These are phyloP conservation scores for Nomada goodeniana DNA, from an alignment of 2,888 invertebrate species.

Conservation along the genomic window DNA sequence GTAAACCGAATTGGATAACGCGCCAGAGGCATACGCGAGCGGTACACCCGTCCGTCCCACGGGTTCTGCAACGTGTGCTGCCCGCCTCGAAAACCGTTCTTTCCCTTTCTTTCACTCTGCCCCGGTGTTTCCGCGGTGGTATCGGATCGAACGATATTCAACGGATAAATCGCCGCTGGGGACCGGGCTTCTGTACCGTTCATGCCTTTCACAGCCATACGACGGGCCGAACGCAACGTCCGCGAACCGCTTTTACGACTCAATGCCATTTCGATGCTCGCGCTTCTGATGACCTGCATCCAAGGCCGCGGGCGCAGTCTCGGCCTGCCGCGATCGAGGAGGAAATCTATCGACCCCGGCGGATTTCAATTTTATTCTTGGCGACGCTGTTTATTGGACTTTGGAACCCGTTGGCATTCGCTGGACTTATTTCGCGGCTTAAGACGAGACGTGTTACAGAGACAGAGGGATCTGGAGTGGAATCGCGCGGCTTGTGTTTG, in stretches of 20 bases:
- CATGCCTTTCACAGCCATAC: constrained; percentile 72
- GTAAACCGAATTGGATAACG: constrained; percentile 80
- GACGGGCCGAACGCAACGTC: constrained; percentile 5
- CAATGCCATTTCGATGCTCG: constrained; percentile 59
- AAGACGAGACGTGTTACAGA: too few relatives aligned
- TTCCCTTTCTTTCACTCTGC: background rate
- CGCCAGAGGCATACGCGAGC: constrained; percentile 61
- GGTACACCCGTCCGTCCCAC: constrained; percentile 21
- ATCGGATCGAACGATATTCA: constrained; percentile 36
- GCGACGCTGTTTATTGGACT: background rate
- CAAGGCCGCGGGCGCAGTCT: constrained; percentile 49
- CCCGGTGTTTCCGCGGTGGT: constrained; percentile 12
- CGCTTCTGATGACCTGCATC: constrained; percentile 47
- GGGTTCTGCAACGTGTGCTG: constrained; percentile 46
- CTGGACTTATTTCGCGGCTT: too few relatives aligned
- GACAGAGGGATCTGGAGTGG: too few relatives aligned
- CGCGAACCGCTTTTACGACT: constrained; percentile 29
- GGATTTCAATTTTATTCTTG: background rate
- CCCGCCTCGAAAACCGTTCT: constrained; percentile 8
- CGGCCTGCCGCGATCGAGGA: background rate
- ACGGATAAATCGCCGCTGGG: constrained; percentile 63
- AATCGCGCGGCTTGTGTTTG: too few relatives aligned
- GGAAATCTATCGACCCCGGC: background rate
- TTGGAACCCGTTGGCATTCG: background rate
- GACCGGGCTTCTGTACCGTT: constrained; percentile 63